These are phyloP conservation scores for Lepilemur ruficaudatus DNA, from an alignment of 2,797 vertebrate species.

Conservation along the genomic window DNA sequence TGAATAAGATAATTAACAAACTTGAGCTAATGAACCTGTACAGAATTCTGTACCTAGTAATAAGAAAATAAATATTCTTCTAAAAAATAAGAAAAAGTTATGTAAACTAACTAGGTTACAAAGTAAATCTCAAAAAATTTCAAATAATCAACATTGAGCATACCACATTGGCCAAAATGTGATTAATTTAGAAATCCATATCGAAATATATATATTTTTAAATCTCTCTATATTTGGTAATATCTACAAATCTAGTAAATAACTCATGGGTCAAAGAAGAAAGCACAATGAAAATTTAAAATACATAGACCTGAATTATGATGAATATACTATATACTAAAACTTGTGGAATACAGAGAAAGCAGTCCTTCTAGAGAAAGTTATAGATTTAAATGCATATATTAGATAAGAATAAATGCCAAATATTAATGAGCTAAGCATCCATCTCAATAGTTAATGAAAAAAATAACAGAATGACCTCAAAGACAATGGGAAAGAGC, in stretches of 20 bases:
- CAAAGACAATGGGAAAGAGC: neutral
- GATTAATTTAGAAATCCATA: neutral
- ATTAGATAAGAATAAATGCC: neutral
- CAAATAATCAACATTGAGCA: neutral
- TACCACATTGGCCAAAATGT: neutral
- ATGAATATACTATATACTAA: neutral
- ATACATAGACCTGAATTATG: neutral
- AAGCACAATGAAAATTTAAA: slow-evolving; percentile 28
- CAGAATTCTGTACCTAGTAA: neutral
- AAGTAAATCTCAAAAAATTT: neutral
- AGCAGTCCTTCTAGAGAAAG: neutral
- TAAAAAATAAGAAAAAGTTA: slow-evolving; percentile 2
- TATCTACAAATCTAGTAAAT: neutral
- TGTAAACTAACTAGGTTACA: neutral
- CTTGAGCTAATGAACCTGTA: neutral
- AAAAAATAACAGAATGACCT: neutral
- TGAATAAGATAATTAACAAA: neutral
- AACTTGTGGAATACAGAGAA: neutral
- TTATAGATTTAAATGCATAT: neutral
- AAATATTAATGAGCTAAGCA: neutral
- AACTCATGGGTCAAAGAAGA: neutral
- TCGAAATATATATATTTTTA: neutral
- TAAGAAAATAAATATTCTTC: slow-evolving; percentile 3
- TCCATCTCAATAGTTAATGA: neutral
- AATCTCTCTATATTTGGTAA: neutral